Conservation (phyloP, 1,140 invertebrate genomes). For the Neodiprion pinetum region DNA sequence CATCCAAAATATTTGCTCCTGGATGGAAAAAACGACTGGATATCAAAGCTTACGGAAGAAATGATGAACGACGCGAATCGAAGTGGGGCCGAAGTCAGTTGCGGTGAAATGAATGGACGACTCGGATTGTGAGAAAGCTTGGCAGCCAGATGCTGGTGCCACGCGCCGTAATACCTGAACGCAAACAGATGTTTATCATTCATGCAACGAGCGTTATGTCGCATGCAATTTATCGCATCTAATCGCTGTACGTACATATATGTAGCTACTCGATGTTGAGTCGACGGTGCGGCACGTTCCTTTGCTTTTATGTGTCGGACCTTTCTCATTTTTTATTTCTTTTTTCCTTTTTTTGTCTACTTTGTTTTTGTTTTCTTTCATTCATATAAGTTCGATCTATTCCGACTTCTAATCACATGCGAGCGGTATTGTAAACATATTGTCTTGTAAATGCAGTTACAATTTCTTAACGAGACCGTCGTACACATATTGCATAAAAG, state of each 20-base stretch:
- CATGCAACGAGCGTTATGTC: background rate
- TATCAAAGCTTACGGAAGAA: background rate
- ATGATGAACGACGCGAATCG: background rate
- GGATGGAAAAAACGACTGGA: too few species aligned
- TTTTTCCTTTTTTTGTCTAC: too few species aligned
- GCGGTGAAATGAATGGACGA: background rate
- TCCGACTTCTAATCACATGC: too few species aligned
- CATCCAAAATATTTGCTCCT: too few species aligned
- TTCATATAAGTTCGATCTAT: too few species aligned
- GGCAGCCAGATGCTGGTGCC: background rate
- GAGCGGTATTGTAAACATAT: too few species aligned
- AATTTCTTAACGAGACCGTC: too few species aligned
- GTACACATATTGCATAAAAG: too few species aligned
- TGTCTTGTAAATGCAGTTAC: too few species aligned
- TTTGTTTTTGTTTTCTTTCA: too few species aligned
- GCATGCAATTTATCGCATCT: slow-evolving; percentile 6
- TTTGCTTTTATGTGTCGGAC: background rate
- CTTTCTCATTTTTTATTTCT: too few species aligned
- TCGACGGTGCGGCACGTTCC: background rate
- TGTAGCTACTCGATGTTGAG: background rate
- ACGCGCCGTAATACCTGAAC: background rate
- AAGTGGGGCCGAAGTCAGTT: background rate
- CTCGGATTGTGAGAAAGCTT: background rate
- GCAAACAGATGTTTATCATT: background rate
- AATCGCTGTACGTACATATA: background rate